Evolutionary conservation across 2,113 vertebrate genomes (phyloP).

Genomic region (Agapornis roseicollis): DNA sequence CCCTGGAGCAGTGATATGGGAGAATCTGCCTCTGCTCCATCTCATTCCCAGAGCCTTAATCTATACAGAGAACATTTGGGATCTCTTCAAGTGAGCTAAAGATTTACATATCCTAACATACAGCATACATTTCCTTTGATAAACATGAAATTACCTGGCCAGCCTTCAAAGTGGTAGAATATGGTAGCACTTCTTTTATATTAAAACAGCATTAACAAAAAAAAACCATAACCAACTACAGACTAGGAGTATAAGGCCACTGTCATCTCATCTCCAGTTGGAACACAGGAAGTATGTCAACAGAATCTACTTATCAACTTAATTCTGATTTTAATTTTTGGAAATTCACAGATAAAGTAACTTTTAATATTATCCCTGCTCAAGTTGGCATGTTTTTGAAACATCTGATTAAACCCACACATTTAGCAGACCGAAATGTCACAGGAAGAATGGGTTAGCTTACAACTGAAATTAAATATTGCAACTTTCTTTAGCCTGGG

Average conservation of each 20-base stretch:
- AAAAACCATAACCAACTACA: neutral
- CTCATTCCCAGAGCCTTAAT: neutral
- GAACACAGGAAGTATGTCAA: neutral
- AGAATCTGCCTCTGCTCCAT: neutral
- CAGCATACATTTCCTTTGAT: neutral
- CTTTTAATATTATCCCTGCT: neutral
- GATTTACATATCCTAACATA: neutral
- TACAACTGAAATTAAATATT: neutral
- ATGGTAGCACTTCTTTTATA: neutral
- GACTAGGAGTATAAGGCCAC: neutral
- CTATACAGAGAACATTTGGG: neutral
- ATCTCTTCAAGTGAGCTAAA: neutral
- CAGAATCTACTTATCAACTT: neutral
- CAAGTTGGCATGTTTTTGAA: neutral
- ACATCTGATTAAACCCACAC: neutral
- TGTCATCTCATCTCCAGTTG: neutral
- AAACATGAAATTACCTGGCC: conserved; percentile 6
- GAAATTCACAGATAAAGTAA: neutral
- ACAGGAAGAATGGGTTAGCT: neutral
- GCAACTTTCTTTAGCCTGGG: neutral
- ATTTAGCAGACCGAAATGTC: neutral
- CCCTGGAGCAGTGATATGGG: neutral
- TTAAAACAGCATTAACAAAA: neutral
- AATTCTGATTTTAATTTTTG: neutral
- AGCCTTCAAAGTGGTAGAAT: neutral